Evolutionary conservation across 2,113 vertebrate genomes (phyloP).

Genomic region (Passer domesticus): DNA sequence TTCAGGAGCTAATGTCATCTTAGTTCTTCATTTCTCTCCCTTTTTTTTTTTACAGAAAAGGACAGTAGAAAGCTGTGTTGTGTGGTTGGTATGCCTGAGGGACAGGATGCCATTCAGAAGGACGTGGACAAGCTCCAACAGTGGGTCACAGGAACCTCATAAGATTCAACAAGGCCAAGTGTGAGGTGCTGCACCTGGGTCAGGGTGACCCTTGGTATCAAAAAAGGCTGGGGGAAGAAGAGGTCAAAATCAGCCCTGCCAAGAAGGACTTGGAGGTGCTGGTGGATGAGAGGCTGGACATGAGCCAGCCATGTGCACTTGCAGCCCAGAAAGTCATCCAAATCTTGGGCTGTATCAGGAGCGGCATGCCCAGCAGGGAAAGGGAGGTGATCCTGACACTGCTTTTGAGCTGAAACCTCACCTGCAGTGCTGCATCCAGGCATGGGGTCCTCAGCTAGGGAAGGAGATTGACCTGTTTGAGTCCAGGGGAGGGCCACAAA

Average conservation of each 20-base stretch:
- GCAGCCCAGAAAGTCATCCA: background rate
- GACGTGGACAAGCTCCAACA: background rate
- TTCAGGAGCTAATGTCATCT: background rate
- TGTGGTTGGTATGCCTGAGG: fast-evolving
- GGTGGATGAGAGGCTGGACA: background rate
- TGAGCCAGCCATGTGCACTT: background rate
- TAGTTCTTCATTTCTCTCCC: background rate
- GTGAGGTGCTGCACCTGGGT: background rate
- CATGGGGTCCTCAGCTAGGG: background rate
- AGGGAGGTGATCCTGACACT: background rate
- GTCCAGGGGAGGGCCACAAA: background rate
- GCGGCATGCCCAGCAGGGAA: background rate
- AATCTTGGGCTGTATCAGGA: background rate
- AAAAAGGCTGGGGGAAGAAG: background rate
- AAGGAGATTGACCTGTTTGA: background rate
- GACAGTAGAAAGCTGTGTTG: background rate
- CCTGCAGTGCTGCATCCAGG: background rate
- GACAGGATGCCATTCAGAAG: background rate
- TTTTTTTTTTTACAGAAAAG: background rate
- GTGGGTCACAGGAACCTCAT: background rate
- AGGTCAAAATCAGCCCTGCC: background rate
- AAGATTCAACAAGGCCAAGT: background rate
- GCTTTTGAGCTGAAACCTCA: background rate
- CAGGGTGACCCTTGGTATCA: background rate
- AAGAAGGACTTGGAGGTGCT: background rate